These are phyloP conservation scores for Limenitis arthemis DNA, from an alignment of 2,888 invertebrate species.

Conservation along the genomic window DNA sequence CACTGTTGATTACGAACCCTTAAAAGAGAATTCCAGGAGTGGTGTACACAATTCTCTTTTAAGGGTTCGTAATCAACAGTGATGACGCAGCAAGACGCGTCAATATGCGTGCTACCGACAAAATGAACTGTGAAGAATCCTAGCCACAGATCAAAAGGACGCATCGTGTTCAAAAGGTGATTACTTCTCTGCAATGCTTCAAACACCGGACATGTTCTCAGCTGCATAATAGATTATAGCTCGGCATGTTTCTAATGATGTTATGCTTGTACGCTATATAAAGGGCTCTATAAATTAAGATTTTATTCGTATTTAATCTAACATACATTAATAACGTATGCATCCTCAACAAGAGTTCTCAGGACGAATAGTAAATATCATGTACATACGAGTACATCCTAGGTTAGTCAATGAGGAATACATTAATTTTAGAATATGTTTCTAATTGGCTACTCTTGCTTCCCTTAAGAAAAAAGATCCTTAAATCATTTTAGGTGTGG, in stretches of 20 bases:
- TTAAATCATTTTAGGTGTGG: too few species aligned
- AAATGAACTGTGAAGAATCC: slow-evolving; percentile 60
- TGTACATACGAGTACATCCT: too few species aligned
- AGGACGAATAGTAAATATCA: too few species aligned
- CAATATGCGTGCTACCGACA: slow-evolving; percentile 55
- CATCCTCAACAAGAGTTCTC: too few species aligned
- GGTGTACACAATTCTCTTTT: slow-evolving; percentile 40
- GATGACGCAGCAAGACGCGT: slow-evolving; percentile 55
- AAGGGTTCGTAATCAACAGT: slow-evolving; percentile 53
- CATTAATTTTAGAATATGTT: too few species aligned
- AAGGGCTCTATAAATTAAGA: neutral
- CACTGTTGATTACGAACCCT: slow-evolving; percentile 57
- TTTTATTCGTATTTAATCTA: too few species aligned
- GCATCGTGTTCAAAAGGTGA: slow-evolving; percentile 54
- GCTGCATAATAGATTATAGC: slow-evolving; percentile 14
- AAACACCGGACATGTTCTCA: slow-evolving; percentile 15
- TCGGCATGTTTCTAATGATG: slow-evolving; percentile 14
- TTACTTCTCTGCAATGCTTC: slow-evolving; percentile 39
- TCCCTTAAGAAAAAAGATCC: too few species aligned
- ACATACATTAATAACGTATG: too few species aligned
- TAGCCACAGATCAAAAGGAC: slow-evolving; percentile 48
- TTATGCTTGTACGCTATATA: neutral
- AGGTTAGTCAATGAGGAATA: too few species aligned
- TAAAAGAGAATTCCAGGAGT: slow-evolving; percentile 44
- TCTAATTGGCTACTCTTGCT: too few species aligned